These are phyloP conservation scores for Parnassius smintheus DNA, from an alignment of 2,888 invertebrate genomes.

Conservation along the genomic window DNA sequence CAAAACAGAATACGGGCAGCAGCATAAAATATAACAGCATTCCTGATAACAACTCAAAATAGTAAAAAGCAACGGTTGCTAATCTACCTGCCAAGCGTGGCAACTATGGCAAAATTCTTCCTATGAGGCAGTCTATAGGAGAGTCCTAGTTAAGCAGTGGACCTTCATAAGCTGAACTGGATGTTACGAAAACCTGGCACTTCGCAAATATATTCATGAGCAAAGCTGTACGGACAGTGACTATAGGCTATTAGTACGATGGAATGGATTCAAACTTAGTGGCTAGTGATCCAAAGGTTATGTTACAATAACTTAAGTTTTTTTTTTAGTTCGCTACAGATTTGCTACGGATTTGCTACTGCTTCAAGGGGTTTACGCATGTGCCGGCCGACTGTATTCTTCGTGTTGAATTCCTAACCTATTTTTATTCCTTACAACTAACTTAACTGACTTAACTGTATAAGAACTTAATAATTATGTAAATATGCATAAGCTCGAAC, in stretches of 20 bases:
- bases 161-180: too few species aligned
- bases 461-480: not conserved
- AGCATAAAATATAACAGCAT: too few species aligned
- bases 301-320: not conserved
- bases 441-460: not conserved
- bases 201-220: not conserved
- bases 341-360: conserved; percentile 10
- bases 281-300: too few species aligned
- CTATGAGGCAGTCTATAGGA: too few species aligned
- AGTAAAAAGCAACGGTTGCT: too few species aligned
- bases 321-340: not conserved
- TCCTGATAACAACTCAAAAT: too few species aligned
- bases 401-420: not conserved
- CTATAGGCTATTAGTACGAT: not conserved
- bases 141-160: too few species aligned
- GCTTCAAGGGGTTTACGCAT: conserved; percentile 13
- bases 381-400: conserved; percentile 9
- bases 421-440: not conserved
- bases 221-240: not conserved
- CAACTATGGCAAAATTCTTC: too few species aligned
- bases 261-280: not conserved
- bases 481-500: not conserved
- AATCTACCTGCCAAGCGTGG: too few species aligned
- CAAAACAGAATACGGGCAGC: too few species aligned
- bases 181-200: too few species aligned